Percentiles rank a stretch among this genome's conserved stretches.
These are phyloP conservation scores for Propithecus deckenii DNA, from an alignment of 2,797 vertebrate genomes.

Conservation along the genomic window DNA sequence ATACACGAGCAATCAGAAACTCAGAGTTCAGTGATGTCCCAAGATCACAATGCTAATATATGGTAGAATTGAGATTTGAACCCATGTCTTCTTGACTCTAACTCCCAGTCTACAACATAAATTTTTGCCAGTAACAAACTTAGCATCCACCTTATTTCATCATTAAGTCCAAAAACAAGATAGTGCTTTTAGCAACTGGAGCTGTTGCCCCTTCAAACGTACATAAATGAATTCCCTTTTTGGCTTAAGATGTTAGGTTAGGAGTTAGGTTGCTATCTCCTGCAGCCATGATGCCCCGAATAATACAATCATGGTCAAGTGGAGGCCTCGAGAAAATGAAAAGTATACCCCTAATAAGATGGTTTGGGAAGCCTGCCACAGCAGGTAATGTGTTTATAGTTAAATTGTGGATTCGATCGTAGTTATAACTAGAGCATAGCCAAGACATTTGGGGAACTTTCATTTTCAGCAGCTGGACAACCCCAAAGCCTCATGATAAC, in stretches of 20 bases:
- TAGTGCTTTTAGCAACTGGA: not conserved
- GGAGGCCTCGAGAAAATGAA: not conserved
- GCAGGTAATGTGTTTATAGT: not conserved
- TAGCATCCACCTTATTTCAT: not conserved
- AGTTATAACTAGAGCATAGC: not conserved
- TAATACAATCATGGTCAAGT: not conserved
- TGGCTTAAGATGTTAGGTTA: not conserved
- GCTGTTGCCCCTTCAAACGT: not conserved
- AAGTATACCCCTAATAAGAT: not conserved
- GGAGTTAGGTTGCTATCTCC: not conserved
- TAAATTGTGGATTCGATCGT: not conserved
- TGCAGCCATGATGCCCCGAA: not conserved
- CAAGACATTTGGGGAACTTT: not conserved
- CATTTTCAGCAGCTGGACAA: not conserved
- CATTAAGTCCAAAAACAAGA: not conserved
- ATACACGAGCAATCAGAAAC: not conserved
- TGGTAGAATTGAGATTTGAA: not conserved
- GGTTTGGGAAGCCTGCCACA: not conserved
- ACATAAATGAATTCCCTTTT: not conserved
- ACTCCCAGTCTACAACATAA: not conserved
- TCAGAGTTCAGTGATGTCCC: not conserved
- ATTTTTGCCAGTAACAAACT: not conserved
- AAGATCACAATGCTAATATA: not conserved
- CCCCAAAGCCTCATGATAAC: not conserved
- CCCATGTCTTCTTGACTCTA: not conserved